Evolutionary conservation across 30 jellyfish, hydroid and myxozoan genomes (phyloP).

Genomic region (Aurelia aurita): DNA sequence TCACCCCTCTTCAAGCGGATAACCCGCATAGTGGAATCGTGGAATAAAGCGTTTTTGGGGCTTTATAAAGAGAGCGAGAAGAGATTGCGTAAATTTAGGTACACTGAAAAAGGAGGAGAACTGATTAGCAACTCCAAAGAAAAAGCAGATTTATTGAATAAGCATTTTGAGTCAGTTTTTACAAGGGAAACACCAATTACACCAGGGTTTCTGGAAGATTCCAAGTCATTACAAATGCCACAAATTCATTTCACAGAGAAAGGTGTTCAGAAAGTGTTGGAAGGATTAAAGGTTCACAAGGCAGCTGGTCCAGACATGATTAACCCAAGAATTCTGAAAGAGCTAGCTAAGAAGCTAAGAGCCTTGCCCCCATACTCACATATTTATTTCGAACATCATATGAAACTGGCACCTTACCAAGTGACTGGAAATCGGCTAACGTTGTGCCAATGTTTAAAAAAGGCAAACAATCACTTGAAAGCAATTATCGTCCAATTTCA

Average conservation of each 20-base stretch:
- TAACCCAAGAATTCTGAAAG: conserved; percentile 23
- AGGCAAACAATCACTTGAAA: conserved; percentile 12
- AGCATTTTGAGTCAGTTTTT: conserved; percentile 22
- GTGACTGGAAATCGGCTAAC: conserved; percentile 13
- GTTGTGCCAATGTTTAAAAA: conserved; percentile 10
- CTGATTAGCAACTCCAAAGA: no score
- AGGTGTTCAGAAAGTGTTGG: conserved; percentile 15
- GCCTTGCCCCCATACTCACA: conserved; percentile 29
- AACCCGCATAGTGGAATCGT: conserved; percentile 6
- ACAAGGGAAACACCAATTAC: conserved; percentile 7
- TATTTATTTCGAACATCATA: not conserved
- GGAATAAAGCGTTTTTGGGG: not conserved
- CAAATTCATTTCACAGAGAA: conserved; percentile 25
- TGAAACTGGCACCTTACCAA: conserved; percentile 16
- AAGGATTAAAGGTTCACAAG: conserved; percentile 16
- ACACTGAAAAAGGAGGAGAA: no score
- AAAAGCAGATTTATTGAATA: no score
- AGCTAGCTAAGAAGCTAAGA: conserved; percentile 14
- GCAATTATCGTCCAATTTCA: conserved; percentile 18
- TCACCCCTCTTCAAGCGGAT: conserved; percentile 18
- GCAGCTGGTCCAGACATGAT: conserved; percentile 34
- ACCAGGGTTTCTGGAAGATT: conserved; percentile 10
- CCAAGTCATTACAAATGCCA: conserved; percentile 23
- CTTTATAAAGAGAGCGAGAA: not conserved
- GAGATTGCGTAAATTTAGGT: no score